Evolutionary conservation across 2,888 invertebrate species (phyloP).

Genomic region (Eupeodes latifasciatus): DNA sequence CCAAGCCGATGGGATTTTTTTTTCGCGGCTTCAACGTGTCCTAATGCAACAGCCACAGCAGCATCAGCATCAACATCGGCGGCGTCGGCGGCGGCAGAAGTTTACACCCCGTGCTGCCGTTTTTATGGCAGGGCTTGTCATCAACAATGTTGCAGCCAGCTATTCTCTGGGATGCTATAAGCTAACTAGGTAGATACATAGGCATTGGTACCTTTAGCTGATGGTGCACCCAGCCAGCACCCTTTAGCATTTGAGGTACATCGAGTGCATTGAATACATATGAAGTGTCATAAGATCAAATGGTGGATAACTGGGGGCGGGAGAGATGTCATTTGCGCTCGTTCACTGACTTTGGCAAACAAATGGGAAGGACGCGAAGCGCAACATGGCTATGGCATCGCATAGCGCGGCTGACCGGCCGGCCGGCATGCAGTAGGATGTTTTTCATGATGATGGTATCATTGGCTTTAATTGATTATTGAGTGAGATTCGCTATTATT

Average conservation of each 20-base stretch:
- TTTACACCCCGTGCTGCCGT: constrained; percentile 62
- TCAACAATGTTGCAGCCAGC: constrained; percentile 72
- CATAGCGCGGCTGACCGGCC: no score
- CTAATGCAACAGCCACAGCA: constrained; percentile 54
- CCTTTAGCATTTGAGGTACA: constrained; percentile 64
- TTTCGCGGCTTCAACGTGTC: constrained; percentile 47
- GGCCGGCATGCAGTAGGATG: background rate
- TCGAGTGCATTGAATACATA: constrained; percentile 71
- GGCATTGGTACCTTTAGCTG: constrained; percentile 17
- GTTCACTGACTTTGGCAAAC: constrained; percentile 49
- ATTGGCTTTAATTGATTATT: constrained; percentile 59
- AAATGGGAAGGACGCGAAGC: background rate
- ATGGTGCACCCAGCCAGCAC: constrained; percentile 38
- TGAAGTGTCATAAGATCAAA: constrained; percentile 74
- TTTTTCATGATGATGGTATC: constrained; percentile 56
- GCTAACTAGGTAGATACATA: background rate
- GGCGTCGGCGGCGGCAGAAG: constrained; percentile 26
- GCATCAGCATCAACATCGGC: constrained; percentile 43
- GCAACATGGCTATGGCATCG: no score
- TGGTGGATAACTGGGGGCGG: constrained; percentile 67
- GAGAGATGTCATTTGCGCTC: constrained; percentile 49
- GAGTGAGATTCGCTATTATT: constrained; percentile 53
- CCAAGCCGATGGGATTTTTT: constrained; percentile 64
- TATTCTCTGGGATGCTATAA: constrained; percentile 35
- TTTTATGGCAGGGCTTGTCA: constrained; percentile 67